A percentile compares a stretch with the other conserved stretches of the same genome.
phyloP scores from a whole-genome alignment of 2,797 vertebrate genomes.

The Eulemur rubriventer region DNA sequence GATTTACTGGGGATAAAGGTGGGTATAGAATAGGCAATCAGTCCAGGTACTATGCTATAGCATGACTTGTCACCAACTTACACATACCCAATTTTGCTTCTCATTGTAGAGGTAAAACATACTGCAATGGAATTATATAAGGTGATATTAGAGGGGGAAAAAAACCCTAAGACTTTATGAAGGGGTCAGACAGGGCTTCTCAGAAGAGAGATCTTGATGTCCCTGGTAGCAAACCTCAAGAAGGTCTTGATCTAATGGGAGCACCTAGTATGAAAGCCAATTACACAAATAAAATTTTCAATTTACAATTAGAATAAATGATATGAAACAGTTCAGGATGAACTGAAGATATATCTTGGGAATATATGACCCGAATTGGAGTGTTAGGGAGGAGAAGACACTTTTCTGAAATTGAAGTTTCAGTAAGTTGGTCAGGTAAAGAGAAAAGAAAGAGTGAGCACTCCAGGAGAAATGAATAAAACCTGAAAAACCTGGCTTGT shows the following conservation, averaged over 20 bases:
- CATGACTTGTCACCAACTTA: not conserved
- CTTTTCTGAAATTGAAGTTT: not conserved
- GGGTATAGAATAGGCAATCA: not conserved
- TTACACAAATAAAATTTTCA: not conserved
- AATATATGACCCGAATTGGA: not conserved
- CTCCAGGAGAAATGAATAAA: not conserved
- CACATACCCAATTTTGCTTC: not conserved
- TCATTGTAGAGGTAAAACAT: not conserved
- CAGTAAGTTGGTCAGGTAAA: not conserved
- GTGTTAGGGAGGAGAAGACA: not conserved
- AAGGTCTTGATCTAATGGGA: not conserved
- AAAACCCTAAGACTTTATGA: not conserved
- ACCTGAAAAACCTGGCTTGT: not conserved
- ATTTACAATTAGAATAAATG: not conserved
- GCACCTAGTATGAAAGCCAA: not conserved
- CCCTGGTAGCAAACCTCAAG: not conserved
- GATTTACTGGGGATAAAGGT: rapidly evolving
- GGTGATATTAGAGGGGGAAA: not conserved
- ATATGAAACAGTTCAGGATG: not conserved
- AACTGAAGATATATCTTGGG: not conserved
- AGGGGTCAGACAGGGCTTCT: not conserved
- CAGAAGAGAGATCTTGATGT: not conserved
- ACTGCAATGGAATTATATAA: not conserved
- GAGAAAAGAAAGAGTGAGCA: not conserved
- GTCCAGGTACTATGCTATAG: not conserved